Evolutionary conservation across 2,797 vertebrate genomes (phyloP), one percentile per base, ranked within the genome.

Genomic region (Falco naumanni): DNA sequence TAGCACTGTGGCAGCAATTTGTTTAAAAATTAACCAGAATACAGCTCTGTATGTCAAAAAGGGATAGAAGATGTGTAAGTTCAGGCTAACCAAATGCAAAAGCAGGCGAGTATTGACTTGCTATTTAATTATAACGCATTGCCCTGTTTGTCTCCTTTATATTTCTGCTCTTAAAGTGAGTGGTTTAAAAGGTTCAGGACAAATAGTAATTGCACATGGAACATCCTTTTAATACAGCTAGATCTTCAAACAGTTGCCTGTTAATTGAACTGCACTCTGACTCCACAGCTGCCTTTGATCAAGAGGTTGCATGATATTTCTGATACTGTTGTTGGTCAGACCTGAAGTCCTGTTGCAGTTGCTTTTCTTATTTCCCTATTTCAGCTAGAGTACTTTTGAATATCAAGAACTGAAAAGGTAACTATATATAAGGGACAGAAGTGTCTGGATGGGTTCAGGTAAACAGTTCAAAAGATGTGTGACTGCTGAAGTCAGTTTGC

Each of bases 1-100:
- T 87, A 85, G 59, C 65, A 31, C 34, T 65, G 54, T 84, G 63
- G 64, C 47, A 87, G 69, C 61, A 78, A 34, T 80, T 83, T 78
- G 33, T 91, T 95, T 92, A 89, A 85, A 97, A 89, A 78, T 91
- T 89, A 89, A 89, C 57, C 56, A 50, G 66, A 94, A 66, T 72
- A 31, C 11, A 48, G 43, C 53, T 89, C 28, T 48, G 29, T 70
- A 6, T 81, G 34, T 88, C 28, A 70, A 9, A 86, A 84, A 85
- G 9, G 25, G 22, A 31, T 85, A 21, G 29, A 79, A 84, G 24
- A 63, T 75, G 19, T 86, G 0, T 84, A 76, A 88, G 39, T 84
- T 94, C 37, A 86, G 56, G 57, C 82, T 86, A 81, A 84, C 51
- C 60, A 83, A 89, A 68, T 16, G 57, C 65, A 84, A 70, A 96